Evolutionary conservation across 2,888 invertebrate genomes (phyloP).

Genomic region (Lasioglossum vierecki): DNA sequence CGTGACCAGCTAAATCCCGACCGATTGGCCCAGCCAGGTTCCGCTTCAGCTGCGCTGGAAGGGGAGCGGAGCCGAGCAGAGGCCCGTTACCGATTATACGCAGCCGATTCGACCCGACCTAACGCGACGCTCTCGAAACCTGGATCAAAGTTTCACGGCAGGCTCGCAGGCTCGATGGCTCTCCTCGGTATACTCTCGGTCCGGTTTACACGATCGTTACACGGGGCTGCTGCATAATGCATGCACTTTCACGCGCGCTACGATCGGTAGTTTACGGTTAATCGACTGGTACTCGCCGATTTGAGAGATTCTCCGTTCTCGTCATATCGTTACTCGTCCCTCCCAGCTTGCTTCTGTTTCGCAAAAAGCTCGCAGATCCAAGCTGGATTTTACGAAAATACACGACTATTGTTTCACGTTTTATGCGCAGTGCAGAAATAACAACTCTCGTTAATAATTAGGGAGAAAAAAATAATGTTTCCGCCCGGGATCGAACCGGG

Average conservation of each 20-base stretch:
- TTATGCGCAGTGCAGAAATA: not conserved
- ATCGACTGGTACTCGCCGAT: slow-evolving; percentile 53
- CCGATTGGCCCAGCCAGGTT: not conserved
- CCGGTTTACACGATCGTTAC: slow-evolving; percentile 68
- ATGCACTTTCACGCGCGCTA: slow-evolving; percentile 56
- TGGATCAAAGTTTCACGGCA: slow-evolving; percentile 58
- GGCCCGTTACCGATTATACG: slow-evolving; percentile 14
- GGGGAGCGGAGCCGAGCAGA: not conserved
- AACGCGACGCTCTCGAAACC: slow-evolving; percentile 19
- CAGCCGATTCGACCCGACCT: not conserved
- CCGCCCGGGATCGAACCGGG: slow-evolving; percentile 95
- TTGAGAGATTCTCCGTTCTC: slow-evolving; percentile 22
- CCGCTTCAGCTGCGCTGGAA: not conserved
- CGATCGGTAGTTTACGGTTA: slow-evolving; percentile 68
- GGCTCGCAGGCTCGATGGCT: slow-evolving; percentile 13
- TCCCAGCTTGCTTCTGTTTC: not conserved
- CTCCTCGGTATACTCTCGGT: slow-evolving; percentile 36
- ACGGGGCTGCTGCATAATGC: slow-evolving; percentile 65
- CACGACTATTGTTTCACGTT: not conserved
- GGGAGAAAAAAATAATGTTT: slow-evolving; percentile 85
- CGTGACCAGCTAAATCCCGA: not conserved
- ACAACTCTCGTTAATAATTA: not conserved
- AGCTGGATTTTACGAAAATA: not conserved
- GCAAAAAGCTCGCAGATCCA: not conserved
- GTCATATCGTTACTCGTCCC: not conserved